phyloP scores from a whole-genome alignment of 2,797 vertebrate genomes.

The Melopsittacus undulatus region DNA sequence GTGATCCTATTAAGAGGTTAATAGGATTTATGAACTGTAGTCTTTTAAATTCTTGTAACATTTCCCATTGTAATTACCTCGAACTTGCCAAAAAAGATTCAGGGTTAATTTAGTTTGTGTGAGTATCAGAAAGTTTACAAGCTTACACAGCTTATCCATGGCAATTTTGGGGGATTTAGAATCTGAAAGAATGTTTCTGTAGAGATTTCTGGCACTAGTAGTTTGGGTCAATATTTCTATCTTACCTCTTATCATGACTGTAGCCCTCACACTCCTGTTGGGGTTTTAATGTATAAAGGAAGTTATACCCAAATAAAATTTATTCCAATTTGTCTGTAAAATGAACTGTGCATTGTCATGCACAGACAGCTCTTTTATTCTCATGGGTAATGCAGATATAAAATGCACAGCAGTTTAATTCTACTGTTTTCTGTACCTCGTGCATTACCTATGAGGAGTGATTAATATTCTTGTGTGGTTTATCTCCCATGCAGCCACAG shows the following conservation, averaged over 20 bases:
- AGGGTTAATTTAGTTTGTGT: neutral
- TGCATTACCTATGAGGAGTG: neutral
- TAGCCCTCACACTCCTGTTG: neutral
- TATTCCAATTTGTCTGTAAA: neutral
- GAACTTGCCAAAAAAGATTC: neutral
- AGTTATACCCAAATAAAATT: neutral
- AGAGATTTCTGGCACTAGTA: neutral
- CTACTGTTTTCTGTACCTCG: accelerated
- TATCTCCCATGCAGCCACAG: neutral
- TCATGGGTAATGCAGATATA: neutral
- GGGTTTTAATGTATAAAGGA: neutral
- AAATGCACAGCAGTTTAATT: neutral
- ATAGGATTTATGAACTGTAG: neutral
- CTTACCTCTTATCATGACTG: accelerated
- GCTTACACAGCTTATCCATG: neutral
- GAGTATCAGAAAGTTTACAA: neutral
- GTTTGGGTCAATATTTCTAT: neutral
- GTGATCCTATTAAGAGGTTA: neutral
- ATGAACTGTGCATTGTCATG: neutral
- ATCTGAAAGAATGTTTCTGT: neutral
- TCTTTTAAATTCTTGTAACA: neutral
- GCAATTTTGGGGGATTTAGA: neutral
- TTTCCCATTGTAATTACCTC: neutral
- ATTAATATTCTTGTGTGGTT: neutral
- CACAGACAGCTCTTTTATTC: neutral